These are phyloP conservation scores for Xiphorhynchus elegans DNA, from an alignment of 2,113 vertebrate species.

Conservation along the genomic window DNA sequence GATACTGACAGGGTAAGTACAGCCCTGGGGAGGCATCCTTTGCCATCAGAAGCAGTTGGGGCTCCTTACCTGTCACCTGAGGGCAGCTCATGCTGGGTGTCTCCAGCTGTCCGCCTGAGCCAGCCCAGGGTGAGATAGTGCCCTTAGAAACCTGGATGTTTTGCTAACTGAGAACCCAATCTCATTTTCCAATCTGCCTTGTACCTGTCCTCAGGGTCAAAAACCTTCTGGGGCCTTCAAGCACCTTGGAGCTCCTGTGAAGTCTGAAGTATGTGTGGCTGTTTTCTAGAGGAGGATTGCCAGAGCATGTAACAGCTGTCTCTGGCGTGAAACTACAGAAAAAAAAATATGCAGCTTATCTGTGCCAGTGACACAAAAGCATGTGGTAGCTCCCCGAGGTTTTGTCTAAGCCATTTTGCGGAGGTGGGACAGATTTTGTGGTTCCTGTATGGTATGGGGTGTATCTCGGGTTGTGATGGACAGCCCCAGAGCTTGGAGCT, in stretches of 20 bases:
- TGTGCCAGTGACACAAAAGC: background rate
- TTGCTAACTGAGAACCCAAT: constrained; percentile 5
- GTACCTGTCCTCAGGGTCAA: background rate
- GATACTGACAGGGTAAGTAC: background rate
- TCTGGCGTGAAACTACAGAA: background rate
- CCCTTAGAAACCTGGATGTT: constrained; percentile 13
- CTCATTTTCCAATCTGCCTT: constrained; percentile 1
- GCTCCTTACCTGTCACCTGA: constrained; percentile 57
- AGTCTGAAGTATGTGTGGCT: background rate
- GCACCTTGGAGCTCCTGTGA: background rate
- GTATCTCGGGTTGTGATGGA: accelerated
- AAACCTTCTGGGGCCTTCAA: background rate
- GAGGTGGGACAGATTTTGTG: background rate
- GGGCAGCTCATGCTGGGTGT: constrained; percentile 29
- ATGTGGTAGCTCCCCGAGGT: background rate
- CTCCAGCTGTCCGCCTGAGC: constrained; percentile 51
- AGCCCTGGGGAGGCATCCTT: constrained; percentile 44
- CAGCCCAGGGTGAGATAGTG: constrained; percentile 8
- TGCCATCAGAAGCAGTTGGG: background rate
- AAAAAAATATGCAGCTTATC: background rate
- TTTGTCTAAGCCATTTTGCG: background rate
- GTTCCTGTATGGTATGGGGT: background rate
- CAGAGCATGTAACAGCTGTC: background rate
- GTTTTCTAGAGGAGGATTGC: background rate
- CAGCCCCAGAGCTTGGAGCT: background rate